A percentile compares a stretch with the other conserved stretches of the same genome.
These are phyloP conservation scores for Pterocles orientalis DNA, from an alignment of 2,113 vertebrate genomes.

Conservation along the genomic window DNA sequence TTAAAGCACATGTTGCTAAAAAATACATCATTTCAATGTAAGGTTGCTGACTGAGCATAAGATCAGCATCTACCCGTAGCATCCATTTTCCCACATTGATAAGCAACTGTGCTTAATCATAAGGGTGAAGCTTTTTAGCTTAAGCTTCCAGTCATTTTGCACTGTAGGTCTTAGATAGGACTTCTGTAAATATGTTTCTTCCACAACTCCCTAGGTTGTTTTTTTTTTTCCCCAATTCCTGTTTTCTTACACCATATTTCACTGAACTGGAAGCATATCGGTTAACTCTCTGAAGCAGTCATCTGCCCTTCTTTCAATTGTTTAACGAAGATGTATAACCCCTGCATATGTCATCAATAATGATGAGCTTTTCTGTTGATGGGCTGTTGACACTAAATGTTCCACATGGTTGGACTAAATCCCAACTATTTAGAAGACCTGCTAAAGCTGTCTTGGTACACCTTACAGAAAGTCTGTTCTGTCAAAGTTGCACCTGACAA, in stretches of 20 bases:
- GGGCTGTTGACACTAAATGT: neutral
- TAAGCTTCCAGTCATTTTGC: neutral
- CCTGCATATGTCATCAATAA: neutral
- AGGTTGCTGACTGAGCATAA: neutral
- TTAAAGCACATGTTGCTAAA: neutral
- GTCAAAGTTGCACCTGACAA: neutral
- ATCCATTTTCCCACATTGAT: neutral
- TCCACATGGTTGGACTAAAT: neutral
- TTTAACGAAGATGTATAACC: neutral
- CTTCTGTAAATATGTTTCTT: neutral
- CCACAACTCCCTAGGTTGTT: rapidly evolving
- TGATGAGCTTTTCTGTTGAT: neutral
- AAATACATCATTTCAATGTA: neutral
- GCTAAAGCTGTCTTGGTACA: neutral
- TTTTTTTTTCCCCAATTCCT: neutral
- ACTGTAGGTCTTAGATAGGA: neutral
- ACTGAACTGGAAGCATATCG: neutral
- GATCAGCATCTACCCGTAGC: neutral
- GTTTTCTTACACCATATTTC: neutral
- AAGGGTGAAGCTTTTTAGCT: neutral
- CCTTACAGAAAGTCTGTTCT: neutral
- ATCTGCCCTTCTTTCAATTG: neutral
- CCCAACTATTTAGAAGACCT: neutral
- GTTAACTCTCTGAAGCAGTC: neutral
- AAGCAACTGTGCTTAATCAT: neutral